phyloP scores from a whole-genome alignment of 2,888 invertebrate species.

The Eilema sororculum region DNA sequence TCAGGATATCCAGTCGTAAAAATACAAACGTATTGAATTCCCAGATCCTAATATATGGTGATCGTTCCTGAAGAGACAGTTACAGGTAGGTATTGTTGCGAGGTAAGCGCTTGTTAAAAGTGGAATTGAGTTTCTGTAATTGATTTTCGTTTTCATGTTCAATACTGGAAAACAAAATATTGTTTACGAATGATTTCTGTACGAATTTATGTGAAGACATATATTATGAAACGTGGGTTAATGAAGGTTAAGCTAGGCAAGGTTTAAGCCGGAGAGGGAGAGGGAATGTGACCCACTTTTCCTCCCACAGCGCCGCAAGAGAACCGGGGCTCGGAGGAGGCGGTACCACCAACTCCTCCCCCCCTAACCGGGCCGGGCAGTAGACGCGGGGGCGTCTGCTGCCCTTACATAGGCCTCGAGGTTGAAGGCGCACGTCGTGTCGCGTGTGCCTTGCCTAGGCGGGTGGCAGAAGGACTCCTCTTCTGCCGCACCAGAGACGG shows the following conservation, averaged over 20 bases:
- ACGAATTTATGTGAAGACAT: background rate
- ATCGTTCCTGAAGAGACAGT: background rate
- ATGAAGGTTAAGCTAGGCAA: background rate
- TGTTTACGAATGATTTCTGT: slow-evolving; percentile 1
- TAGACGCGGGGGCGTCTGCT: too few relatives aligned
- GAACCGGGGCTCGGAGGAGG: too few relatives aligned
- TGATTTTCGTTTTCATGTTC: background rate
- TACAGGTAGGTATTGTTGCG: slow-evolving; percentile 2
- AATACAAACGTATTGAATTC: background rate
- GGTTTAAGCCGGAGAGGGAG: background rate
- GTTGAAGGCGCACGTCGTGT: too few relatives aligned
- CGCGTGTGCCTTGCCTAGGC: too few relatives aligned
- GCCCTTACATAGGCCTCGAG: too few relatives aligned
- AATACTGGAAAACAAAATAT: background rate
- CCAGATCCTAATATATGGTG: background rate
- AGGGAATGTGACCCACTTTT: too few relatives aligned
- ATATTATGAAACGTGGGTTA: background rate
- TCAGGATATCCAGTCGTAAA: background rate
- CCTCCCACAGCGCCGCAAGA: too few relatives aligned
- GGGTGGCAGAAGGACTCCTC: too few relatives aligned
- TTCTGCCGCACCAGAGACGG: too few relatives aligned
- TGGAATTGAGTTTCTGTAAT: background rate
- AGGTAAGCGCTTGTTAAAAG: background rate
- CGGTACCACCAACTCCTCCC: too few relatives aligned
- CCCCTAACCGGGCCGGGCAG: too few relatives aligned